Evolutionary conservation across 2,113 vertebrate genomes (phyloP).

Genomic region (Gila orcuttii): DNA sequence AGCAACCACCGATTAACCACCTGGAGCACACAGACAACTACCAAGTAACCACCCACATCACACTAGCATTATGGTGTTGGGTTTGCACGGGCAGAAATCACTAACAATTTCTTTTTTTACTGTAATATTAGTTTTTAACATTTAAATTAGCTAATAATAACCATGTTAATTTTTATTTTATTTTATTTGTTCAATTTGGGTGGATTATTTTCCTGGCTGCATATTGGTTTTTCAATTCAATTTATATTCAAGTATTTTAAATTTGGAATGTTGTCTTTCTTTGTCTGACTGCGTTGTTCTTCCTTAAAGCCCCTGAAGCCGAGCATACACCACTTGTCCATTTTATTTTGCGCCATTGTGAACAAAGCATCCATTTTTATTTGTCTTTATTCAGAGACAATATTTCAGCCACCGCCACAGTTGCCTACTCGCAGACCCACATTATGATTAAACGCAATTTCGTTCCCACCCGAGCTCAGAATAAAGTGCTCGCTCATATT

Average conservation of each 20-base stretch:
- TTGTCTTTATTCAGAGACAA: conserved; percentile 39
- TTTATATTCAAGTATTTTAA: background rate
- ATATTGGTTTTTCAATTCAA: background rate
- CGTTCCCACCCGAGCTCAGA: conserved; percentile 52
- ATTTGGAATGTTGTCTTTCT: background rate
- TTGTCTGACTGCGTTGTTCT: background rate
- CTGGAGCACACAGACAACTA: background rate
- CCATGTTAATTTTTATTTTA: background rate
- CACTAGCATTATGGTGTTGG: too few species aligned
- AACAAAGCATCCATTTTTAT: conserved; percentile 50
- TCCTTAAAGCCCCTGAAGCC: conserved; percentile 12
- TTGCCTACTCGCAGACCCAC: conserved; percentile 38
- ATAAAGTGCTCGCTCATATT: conserved; percentile 57
- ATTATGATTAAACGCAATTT: conserved; percentile 59
- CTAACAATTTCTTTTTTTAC: background rate
- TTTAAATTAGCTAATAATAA: background rate
- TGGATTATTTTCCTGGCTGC: background rate
- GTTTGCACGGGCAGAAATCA: too few species aligned
- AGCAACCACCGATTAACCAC: background rate
- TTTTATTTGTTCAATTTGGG: too few species aligned
- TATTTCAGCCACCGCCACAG: conserved; percentile 40
- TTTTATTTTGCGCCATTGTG: conserved; percentile 42
- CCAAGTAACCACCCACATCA: too few species aligned
- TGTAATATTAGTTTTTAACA: background rate
- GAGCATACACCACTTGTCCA: conserved; percentile 24